Base-by-base conservation (phyloP, 2,113 vertebrate species). In the Takifugu bimaculatus region DNA sequence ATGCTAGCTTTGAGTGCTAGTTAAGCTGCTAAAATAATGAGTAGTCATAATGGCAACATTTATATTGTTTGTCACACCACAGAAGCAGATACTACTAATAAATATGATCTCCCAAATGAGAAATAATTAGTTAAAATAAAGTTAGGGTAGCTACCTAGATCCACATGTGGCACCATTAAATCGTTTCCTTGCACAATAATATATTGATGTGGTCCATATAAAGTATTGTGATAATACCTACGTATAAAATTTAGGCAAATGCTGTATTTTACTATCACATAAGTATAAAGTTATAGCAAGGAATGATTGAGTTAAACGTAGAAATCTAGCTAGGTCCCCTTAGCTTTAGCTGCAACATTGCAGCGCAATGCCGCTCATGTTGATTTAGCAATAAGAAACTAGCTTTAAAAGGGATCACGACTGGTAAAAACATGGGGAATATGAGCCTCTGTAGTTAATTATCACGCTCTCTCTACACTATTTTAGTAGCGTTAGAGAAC, bases 101-200 rank as follows among this genome's bases (percentile, higher is more conserved):
- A 39, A 10, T 39, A 9, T 68, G 20, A 25, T 20, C 48, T 11
- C 9, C 0, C 4, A 1, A 10, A 6, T 1, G n/a, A 13, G 13
- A 26, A 28, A 26, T 13, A 57, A 14, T 32, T 57, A 2, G 13
- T 57, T 25, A 13, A 43, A 47, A 14, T 3, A 45, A 20, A 65
- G 25, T 43, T 50, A 1, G 45, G 54, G 59, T 57, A 44, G 62
- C 64, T 83, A 74, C 58, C 64, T 65, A 26, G 42, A 57, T 28
- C 27, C 63, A 47, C 66, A 26, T 11, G 42, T 7, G 29, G 45
- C 45, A 48, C 13, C 45, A 45, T 15, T 10, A 48, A 48, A 39
- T 39, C 35, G 1, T 39, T 39, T 39, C 35, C 35, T 39, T 10
- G 35, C 35, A 39, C 35, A 35, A 4, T 35, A 39, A 39, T 39